Base-by-base conservation (phyloP, 2,888 invertebrate genomes). In the Cataglyphis altisquamis region DNA sequence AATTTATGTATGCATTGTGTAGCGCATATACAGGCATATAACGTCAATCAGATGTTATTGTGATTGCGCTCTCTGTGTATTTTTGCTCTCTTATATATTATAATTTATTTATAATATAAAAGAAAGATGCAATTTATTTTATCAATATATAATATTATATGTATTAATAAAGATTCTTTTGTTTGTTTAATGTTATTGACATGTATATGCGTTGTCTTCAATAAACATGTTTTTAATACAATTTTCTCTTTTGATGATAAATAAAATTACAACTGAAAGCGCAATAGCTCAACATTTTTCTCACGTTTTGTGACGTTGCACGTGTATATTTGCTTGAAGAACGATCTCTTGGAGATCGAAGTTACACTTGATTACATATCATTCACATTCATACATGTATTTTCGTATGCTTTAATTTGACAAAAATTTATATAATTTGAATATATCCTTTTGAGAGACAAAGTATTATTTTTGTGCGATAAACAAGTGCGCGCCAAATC, bases 401-500 rank as follows among this genome's bases (percentile, higher is more conserved):
- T 64, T 62, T 41, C 12, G 12, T 57, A 41, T 57, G 41, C 41
- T 29, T 66, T 66, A 41, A n/a, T 41, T 66, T 21, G 41, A 77
- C 9, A 55, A 67, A 73, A 41, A 29, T 77, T 67, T 41, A 67
- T 66, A 66, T 55, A 66, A 77, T 55, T 64, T 25, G 4, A 55
- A 77, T 66, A 52, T 52, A 66, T 57, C 15, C 15, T 67, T 77
- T 18, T 77, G 39, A 52, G 52, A 52, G 52, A 57, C 3, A 57
- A 66, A 77, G 55, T 66, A 77, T 77, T 9, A n/a, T 41, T 77
- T 77, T 77, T 67, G 41, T 36, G 15, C n/a, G 57, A 57, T 57
- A 55, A 77, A 77, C 5, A 57, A 57, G 67, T 55, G 57, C 29
- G n/a, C 55, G 29, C 29, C 3, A 66, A 67, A 66, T 77, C 41